These are phyloP conservation scores for Saccostrea echinata DNA, from an alignment of 1,140 invertebrate genomes.

Conservation along the genomic window DNA sequence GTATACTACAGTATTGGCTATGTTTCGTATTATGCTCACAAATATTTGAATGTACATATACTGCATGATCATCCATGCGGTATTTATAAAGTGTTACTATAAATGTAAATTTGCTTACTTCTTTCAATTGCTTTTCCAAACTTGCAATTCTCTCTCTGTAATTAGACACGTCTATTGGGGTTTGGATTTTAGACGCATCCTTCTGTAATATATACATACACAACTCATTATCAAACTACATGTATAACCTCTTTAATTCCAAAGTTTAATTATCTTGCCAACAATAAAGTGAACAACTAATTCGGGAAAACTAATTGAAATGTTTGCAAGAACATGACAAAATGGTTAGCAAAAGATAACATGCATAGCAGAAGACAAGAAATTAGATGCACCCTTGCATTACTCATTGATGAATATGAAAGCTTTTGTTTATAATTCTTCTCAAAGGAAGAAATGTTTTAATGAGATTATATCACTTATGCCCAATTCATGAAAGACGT, in stretches of 20 bases:
- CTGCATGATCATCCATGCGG: background rate
- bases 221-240: background rate
- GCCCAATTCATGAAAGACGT: conserved; percentile 31
- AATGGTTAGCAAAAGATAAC: background rate
- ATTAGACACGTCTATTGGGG: background rate
- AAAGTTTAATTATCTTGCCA: background rate
- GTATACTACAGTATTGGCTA: too few species aligned
- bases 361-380: background rate
- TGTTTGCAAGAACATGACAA: conserved; percentile 13
- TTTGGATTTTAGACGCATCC: conserved; percentile 24
- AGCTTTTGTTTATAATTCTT: conserved; percentile 28
- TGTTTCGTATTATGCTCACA: too few species aligned
- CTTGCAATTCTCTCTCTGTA: conserved; percentile 47
- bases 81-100: background rate
- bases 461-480: conserved; percentile 20
- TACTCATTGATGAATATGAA: conserved; percentile 11
- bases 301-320: conserved; percentile 15
- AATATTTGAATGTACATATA: background rate
- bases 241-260: conserved; percentile 12
- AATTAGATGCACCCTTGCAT: background rate
- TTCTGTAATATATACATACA: background rate
- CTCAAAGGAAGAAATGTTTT: background rate
- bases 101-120: conserved; percentile 59
- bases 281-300: background rate
- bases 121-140: conserved; percentile 71